Evolutionary conservation across 1,140 invertebrate genomes (phyloP).

Genomic region (Phenacoccus solenopsis): DNA sequence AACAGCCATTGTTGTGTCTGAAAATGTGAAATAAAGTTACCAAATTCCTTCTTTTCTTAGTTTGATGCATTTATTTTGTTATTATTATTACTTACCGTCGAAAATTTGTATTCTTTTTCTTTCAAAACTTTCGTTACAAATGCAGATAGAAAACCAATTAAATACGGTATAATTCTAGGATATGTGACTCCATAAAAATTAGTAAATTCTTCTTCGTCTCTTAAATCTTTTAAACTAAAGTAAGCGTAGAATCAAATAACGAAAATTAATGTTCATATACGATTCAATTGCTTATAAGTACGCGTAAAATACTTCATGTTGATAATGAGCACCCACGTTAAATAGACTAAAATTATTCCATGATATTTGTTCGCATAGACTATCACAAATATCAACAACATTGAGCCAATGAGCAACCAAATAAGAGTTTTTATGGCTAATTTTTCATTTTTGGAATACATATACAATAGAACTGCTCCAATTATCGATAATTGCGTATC

Average conservation of each 20-base stretch:
- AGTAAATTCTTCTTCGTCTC: constrained; percentile 25
- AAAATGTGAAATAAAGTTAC: no score
- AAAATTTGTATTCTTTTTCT: constrained; percentile 28
- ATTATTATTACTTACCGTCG: no score
- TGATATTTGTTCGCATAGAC: not conserved
- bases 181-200: constrained; percentile 33
- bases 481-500: constrained; percentile 14
- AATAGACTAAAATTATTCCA: not conserved
- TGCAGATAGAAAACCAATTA: constrained; percentile 35
- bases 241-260: no score
- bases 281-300: not conserved
- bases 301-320: not conserved
- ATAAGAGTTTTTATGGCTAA: no score
- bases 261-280: no score
- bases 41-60: no score
- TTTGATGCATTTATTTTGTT: no score
- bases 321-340: constrained; percentile 8
- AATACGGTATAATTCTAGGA: constrained; percentile 33
- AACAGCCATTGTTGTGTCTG: no score
- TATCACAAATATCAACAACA: not conserved
- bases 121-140: constrained; percentile 28
- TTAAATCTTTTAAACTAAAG: no score
- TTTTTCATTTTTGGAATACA: constrained; percentile 11
- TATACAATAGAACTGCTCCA: not conserved
- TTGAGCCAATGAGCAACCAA: not conserved